Evolutionary conservation across 2,797 vertebrate species (phyloP), one percentile per base, ranked within the genome.

Genomic region (Leptoclinus maculatus): DNA sequence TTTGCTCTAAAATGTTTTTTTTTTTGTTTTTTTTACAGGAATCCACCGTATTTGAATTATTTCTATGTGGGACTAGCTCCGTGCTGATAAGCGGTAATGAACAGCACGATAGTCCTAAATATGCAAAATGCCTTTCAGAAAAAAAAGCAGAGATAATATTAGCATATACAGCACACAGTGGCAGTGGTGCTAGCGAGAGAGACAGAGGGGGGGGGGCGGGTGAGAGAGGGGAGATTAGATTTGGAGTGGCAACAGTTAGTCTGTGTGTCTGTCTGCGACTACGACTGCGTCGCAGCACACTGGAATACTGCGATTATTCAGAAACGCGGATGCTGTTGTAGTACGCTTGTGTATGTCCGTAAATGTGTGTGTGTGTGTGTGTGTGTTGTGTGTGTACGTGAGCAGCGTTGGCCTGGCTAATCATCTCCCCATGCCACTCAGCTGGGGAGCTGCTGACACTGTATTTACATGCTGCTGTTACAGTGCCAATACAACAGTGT

Each of bases 351-450:
- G 75, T 58, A 53, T 60, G 76, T 54, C 38, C 23, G 10, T 68
- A 66, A 51, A 57, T 64, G 80, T 78, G 16, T 83, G 76, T 75
- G 43, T 54, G 64, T 72, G 43, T 54, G 59, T 72, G 34, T 23
- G 68, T 51, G 78, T 79, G 76, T n/a, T 57, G 66, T 76, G 49
- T 34, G 45, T 51, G 60, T 32, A 66, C n/a, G n/a, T 71, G 49
- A n/a, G 39, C 51, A 65, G 72, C 60, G 87, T 87, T 88, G 83
- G 71, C 94, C 92, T 91, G 94, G 96, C 96, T 97, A 97, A 97
- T 98, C 97, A 97, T 96, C 96, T 96, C 95, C 95, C 96, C 90
- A 94, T 96, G 97, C 97, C 97, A 97, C 96, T 97, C 96, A 97
- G 95, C 94, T 93, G 94, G 96, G 95, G 96, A 95, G 95, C 92